Evolutionary conservation across 2,113 vertebrate genomes (phyloP).

Genomic region (Stercorarius parasiticus): DNA sequence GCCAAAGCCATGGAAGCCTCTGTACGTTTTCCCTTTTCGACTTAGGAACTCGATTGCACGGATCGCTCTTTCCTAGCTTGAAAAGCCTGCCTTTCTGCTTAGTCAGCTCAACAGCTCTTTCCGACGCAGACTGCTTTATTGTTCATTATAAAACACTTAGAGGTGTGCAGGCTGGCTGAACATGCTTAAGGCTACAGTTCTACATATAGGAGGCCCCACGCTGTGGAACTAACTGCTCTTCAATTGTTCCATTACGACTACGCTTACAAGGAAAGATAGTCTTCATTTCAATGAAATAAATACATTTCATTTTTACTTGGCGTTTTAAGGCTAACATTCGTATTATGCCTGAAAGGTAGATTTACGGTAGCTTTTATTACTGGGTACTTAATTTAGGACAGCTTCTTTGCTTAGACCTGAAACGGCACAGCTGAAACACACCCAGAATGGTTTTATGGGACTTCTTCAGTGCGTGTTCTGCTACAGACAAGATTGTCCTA

Average conservation of each 20-base stretch:
- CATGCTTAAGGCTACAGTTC: not conserved
- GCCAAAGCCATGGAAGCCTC: not conserved
- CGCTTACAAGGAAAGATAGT: not conserved
- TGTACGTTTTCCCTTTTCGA: rapidly evolving
- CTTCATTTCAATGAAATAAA: not conserved
- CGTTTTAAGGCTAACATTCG: not conserved
- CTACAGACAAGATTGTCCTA: not conserved
- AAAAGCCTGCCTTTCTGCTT: not conserved
- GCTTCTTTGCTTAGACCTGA: not conserved
- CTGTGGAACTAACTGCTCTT: not conserved
- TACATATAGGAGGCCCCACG: not conserved
- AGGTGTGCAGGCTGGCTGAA: not conserved
- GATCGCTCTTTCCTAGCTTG: not conserved
- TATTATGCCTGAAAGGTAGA: constrained; percentile 3
- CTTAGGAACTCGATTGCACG: rapidly evolving
- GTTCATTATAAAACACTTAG: not conserved
- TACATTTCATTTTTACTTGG: not conserved
- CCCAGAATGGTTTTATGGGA: not conserved
- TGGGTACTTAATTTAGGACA: constrained; percentile 22
- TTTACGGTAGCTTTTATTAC: constrained; percentile 42
- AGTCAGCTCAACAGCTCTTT: not conserved
- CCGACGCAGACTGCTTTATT: not conserved
- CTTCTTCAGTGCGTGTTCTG: not conserved
- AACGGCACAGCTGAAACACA: not conserved
- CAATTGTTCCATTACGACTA: not conserved